Base-by-base conservation (phyloP, 2,113 vertebrate species). In the Entelurus aequoreus region DNA sequence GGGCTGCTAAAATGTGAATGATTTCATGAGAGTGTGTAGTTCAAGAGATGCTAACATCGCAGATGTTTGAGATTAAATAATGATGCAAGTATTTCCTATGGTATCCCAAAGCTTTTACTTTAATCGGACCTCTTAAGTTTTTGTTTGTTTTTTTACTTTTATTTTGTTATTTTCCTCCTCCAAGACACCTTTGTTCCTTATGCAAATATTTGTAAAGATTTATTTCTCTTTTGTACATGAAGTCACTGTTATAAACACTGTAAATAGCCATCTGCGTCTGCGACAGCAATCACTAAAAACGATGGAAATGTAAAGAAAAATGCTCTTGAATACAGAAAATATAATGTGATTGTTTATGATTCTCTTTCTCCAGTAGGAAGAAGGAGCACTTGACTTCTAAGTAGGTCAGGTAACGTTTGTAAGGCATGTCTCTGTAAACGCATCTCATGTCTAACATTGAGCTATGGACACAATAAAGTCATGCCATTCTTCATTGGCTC, bases 211-310 rank as follows among this genome's bases (percentile, higher is more conserved):
- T 89, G 82, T 89, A 90, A 83, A 90, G 74, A 52, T 79, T 87
- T 82, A 44, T 87, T 76, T 74, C 68, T 81, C 78, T 89, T 90
- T 91, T 90, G 89, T 91, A 90, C 86, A 87, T 89, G 80, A 76
- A 80, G 75, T 87, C 74, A 66, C 66, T 81, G 72, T 84, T 89
- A 88, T 90, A 89, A 81, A 90, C 82, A 87, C 51, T 90, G 90
- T 91, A 90, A 80, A 91, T 91, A 91, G 55, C 74, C 67, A 75
- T 74, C 77, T 46, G 79, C 86, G 77, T 90, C 80, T 84, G 90
- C 87, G 90, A 90, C 88, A 89, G 83, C 88, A 90, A 91, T 91
- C 89, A 90, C 78, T 71, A 42, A 69, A 59, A 51, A 62, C 51
- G 69, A 54, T 65, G 68, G 60, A 78, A 72, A 81, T 81, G 63